Percentiles rank a stretch among this genome's conserved stretches.
Evolutionary conservation across 1,140 invertebrate species (phyloP).

Genomic region (Dendroctonus ponderosae): DNA sequence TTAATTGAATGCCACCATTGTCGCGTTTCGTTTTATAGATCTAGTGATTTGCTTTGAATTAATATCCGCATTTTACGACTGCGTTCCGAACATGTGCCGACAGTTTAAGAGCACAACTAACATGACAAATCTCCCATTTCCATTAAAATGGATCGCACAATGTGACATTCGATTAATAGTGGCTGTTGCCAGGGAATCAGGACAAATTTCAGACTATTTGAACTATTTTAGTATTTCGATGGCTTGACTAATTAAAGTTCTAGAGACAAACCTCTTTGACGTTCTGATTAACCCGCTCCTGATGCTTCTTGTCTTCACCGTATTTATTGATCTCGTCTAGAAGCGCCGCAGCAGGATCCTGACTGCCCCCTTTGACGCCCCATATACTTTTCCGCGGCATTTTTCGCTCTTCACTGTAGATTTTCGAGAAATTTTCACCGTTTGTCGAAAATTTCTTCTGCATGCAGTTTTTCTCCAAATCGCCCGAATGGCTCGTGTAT

Average conservation of each 20-base stretch:
- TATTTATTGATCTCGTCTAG: constrained; percentile 38
- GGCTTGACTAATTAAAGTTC: too few species aligned
- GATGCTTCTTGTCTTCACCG: constrained; percentile 39
- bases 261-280: constrained; percentile 44
- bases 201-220: too few species aligned
- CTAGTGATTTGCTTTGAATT: too few species aligned
- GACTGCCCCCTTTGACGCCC: constrained; percentile 8
- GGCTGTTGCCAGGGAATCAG: too few species aligned
- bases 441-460: not conserved
- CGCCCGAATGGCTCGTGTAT: constrained; percentile 17
- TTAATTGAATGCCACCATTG: too few species aligned
- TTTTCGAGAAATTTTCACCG: constrained; percentile 1
- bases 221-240: too few species aligned
- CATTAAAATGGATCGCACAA: not conserved
- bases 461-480: constrained; percentile 15
- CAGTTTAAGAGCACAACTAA: not conserved
- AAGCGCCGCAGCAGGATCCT: constrained; percentile 29
- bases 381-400: constrained; percentile 34
- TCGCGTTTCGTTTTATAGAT: too few species aligned
- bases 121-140: not conserved
- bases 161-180: too few species aligned
- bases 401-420: constrained; percentile 13
- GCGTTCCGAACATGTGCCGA: too few species aligned
- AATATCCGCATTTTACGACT: too few species aligned
- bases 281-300: constrained; percentile 41